These are phyloP conservation scores for Lapara coniferarum DNA, from an alignment of 2,888 invertebrate species.

Conservation along the genomic window DNA sequence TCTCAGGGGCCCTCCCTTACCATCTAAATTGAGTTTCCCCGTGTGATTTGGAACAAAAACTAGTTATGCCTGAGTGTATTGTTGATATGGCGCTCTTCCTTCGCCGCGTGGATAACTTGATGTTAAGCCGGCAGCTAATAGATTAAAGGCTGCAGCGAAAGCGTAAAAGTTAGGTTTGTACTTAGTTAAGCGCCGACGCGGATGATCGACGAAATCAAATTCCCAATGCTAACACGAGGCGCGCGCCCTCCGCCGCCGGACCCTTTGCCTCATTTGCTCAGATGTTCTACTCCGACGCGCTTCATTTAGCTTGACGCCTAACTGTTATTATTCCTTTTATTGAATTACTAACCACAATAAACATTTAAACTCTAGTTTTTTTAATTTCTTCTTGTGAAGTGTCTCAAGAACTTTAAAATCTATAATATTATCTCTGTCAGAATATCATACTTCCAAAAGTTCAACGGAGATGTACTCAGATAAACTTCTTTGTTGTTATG, in stretches of 20 bases:
- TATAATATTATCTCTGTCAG: too few species aligned
- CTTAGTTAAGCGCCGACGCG: not conserved
- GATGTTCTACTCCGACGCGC: not conserved
- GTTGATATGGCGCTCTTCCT: slow-evolving; percentile 2
- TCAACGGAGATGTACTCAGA: too few species aligned
- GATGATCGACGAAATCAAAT: slow-evolving; percentile 13
- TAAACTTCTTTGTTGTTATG: too few species aligned
- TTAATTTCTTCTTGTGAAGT: not conserved
- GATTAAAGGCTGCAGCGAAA: slow-evolving; percentile 13
- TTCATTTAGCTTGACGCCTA: not conserved
- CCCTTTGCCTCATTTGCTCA: not conserved
- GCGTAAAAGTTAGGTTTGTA: slow-evolving; percentile 1
- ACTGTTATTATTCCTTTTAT: not conserved
- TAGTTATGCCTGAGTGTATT: slow-evolving; percentile 54
- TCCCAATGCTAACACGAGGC: not conserved
- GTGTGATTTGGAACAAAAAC: slow-evolving; percentile 73
- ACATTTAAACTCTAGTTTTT: not conserved
- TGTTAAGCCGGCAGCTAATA: slow-evolving; percentile 1
- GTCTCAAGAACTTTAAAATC: too few species aligned
- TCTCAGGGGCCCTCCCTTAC: slow-evolving; percentile 56
- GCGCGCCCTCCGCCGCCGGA: not conserved
- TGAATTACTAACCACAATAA: too few species aligned
- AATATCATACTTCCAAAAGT: too few species aligned
- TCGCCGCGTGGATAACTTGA: not conserved
- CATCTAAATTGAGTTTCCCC: slow-evolving; percentile 70